phyloP scores from a whole-genome alignment of 2,797 vertebrate genomes.

The Clangula hyemalis region DNA sequence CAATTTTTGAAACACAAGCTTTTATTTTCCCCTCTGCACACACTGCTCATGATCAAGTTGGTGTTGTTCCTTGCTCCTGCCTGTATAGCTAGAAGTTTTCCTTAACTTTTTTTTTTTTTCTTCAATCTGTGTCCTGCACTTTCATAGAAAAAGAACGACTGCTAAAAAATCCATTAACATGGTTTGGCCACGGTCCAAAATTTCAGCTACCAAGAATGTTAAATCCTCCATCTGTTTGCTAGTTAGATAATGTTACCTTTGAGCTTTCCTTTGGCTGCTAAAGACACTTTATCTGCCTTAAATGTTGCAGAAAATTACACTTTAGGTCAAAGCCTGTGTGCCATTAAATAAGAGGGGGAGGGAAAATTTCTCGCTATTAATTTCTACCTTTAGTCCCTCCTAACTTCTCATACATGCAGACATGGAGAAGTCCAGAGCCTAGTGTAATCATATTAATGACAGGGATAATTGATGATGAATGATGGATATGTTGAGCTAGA shows the following conservation, averaged over 20 bases:
- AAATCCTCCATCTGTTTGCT: conserved; percentile 75
- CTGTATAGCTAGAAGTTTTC: neutral
- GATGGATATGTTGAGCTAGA: conserved; percentile 66
- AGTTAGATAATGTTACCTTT: conserved; percentile 76
- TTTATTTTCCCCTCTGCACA: neutral
- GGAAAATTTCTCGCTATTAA: conserved; percentile 51
- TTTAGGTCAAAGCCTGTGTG: conserved; percentile 69
- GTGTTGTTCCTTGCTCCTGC: neutral
- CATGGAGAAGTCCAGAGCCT: conserved; percentile 20
- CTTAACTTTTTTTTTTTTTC: neutral
- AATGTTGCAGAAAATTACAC: conserved; percentile 78
- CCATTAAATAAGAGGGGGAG: conserved; percentile 47
- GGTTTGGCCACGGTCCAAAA: conserved; percentile 61
- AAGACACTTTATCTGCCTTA: conserved; percentile 75
- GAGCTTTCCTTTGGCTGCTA: conserved; percentile 75
- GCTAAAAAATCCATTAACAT: conserved; percentile 74
- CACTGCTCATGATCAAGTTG: neutral
- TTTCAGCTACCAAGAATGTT: conserved; percentile 73
- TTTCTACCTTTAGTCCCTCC: conserved; percentile 56
- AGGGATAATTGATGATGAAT: conserved; percentile 68
- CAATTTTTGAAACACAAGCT: neutral
- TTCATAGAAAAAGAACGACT: conserved; percentile 36
- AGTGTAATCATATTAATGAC: conserved; percentile 62
- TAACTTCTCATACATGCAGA: conserved; percentile 32
- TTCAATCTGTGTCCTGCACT: neutral